Evolutionary conservation across 2,113 vertebrate genomes (phyloP).

Genomic region (Furnarius figulus): DNA sequence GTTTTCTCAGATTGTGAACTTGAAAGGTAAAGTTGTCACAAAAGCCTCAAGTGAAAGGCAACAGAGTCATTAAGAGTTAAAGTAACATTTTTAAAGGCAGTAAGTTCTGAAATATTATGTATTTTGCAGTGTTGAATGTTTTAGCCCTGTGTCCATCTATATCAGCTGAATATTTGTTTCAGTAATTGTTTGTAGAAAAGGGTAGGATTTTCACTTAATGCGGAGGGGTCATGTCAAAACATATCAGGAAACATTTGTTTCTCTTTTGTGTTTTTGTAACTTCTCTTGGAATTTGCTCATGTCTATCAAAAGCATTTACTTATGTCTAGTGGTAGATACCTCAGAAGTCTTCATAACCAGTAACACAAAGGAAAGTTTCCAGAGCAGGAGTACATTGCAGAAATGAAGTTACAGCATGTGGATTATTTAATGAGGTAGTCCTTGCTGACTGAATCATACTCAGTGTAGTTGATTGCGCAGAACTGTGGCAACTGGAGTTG

Average conservation of each 20-base stretch:
- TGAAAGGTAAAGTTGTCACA: slow-evolving; percentile 85
- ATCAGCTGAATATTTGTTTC: background rate
- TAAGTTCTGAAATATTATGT: background rate
- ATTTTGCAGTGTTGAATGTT: background rate
- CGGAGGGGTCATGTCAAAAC: background rate
- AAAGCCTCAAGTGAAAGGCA: background rate
- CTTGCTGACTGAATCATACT: background rate
- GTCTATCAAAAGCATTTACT: background rate
- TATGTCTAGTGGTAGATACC: background rate
- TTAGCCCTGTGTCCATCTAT: background rate
- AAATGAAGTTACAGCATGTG: background rate
- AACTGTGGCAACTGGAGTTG: background rate
- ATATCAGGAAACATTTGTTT: background rate
- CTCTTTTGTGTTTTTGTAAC: background rate
- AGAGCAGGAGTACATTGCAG: background rate
- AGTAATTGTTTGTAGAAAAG: background rate
- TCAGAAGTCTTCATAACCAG: background rate
- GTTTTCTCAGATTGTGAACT: slow-evolving; percentile 97
- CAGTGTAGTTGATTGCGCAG: background rate
- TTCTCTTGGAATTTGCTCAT: background rate
- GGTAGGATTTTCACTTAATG: background rate
- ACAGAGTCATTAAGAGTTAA: background rate
- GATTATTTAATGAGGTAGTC: background rate
- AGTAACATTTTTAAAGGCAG: background rate
- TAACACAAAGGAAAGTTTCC: background rate